Base-by-base conservation (phyloP, 2,888 invertebrate species). In the Drosophila putrida region DNA sequence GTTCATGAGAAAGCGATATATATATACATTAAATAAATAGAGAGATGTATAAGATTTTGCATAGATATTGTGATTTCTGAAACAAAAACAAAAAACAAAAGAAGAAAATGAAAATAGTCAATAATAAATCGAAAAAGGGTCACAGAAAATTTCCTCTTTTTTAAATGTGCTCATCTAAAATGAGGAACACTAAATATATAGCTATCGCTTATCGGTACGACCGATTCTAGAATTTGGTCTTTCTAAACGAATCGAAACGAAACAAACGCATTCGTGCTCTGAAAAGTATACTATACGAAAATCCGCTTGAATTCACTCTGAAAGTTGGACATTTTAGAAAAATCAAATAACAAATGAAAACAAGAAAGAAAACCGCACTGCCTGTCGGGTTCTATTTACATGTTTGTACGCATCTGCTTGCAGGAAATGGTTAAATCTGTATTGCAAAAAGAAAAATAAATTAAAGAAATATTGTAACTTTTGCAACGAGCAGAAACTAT, bases 61-160 rank as follows among this genome's bases (percentile, higher is more conserved):
- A 75, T 80, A 78, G 65, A 72, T 80, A 81, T 83, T 87, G 87
- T 84, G 82, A 82, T 82, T 81, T 76, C 68, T 55, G 31, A 20
- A 20, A 31, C 31, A 31, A 28, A 70, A 77, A 71, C 67, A 66
- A 54, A 64, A 66, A 54, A 64, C 44, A 62, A 72, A 60, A 72
- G 64, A 75, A 65, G 31, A 28, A 41, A 53, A 69, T 46, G 53
- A 63, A 59, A 49, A 38, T 53, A 60, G 60, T 63, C 57, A 38
- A 81, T 35, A 55, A 41, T 31, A 47, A 38, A 65, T 41, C 28
- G 20, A 47, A 57, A 57, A 46, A 50, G 68, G 53, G 51, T 65
- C 68, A 66, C 54, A 60, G 38, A 28, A 35, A 43, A 55, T 61
- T 64, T 31, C 46, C 50, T 51, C 39, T 35, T 60, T 68, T 61